A percentile compares a stretch with the other conserved stretches of the same genome.
Evolutionary conservation across 2,888 invertebrate genomes (phyloP).

Genomic region (Cabera pusaria): DNA sequence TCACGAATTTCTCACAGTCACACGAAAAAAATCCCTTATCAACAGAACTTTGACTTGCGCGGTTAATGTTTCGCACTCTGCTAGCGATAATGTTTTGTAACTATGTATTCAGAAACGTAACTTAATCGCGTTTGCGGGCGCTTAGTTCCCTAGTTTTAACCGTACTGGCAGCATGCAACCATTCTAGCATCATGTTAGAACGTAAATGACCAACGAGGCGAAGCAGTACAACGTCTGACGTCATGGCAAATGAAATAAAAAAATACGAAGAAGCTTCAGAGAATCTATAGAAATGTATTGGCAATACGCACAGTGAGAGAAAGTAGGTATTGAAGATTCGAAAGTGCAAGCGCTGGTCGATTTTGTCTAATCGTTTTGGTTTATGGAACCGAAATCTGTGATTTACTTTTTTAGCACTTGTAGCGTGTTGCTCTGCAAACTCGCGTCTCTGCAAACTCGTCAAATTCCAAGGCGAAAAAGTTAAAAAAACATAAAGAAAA

Average conservation of each 20-base stretch:
- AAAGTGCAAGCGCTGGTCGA: slow-evolving; percentile 75
- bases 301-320: slow-evolving; percentile 50
- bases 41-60: slow-evolving; percentile 47
- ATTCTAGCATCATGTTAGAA: slow-evolving; percentile 51
- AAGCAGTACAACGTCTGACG: slow-evolving; percentile 66
- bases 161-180: slow-evolving; percentile 19
- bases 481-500: too few relatives aligned
- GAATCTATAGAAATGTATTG: slow-evolving; percentile 53
- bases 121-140: slow-evolving; percentile 50
- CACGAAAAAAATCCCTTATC: slow-evolving; percentile 40
- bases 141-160: slow-evolving; percentile 43
- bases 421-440: too few relatives aligned
- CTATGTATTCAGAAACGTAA: too few relatives aligned
- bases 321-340: slow-evolving; percentile 61
- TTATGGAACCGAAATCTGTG: too few relatives aligned
- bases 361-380: too few relatives aligned
- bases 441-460: too few relatives aligned
- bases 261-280: slow-evolving; percentile 56
- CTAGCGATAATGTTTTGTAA: too few relatives aligned
- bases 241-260: slow-evolving; percentile 70
- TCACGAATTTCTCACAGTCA: slow-evolving; percentile 42
- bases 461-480: too few relatives aligned
- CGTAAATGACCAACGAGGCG: slow-evolving; percentile 58
- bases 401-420: too few relatives aligned
- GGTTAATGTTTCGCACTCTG: slow-evolving; percentile 45